Base-by-base conservation (phyloP, 2,888 invertebrate species). In the Linnaemya tessellans region DNA sequence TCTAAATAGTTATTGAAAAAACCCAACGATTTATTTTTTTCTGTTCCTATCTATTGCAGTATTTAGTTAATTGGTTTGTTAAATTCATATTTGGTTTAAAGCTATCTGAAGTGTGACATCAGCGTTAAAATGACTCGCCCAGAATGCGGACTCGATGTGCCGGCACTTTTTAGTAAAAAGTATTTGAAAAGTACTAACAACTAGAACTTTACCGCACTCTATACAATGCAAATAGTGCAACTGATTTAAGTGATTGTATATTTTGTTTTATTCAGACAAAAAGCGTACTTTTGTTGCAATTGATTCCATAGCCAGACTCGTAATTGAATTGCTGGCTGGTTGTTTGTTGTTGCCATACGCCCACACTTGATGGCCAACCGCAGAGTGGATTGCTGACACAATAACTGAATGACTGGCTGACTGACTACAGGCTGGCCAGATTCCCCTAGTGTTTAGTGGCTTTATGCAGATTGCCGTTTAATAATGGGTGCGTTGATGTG, bases 291-390 rank as follows among this genome's bases (percentile, higher is more conserved):
- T 22, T 67, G 41, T 62, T 62, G 41, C 77, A 64, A 81, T 73
- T 71, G 43, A 74, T 70, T 67, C 67, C 8, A 43, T 54, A 46
- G 49, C 13, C 18, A 38, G 56, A 43, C 35, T 8, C 22, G 77
- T 80, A 77, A 84, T 80, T 80, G 77, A 67, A 77, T 56, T 78
- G 77, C 30, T 30, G 30, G 30, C 73, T 58, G 7, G 30, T 58
- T 35, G 64, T 22, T 64, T 54, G 77, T 22, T 56, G 46, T 35
- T 46, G 68, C 13, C 67, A 51, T 68, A 82, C 85, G 85, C 85
- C 85, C 60, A 85, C 85, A 82, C 79, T 75, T 54, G 81, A 85
- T 79, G 82, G 85, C 71, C 85, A 79, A 82, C 79, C 75, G 70
- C 75, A 74, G 74, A 51, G 58, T 74, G 49, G 74, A 10, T 60